A percentile compares a stretch with the other conserved stretches of the same genome.
Conservation (phyloP, 1,140 invertebrate genomes). For the Apis dorsata region DNA sequence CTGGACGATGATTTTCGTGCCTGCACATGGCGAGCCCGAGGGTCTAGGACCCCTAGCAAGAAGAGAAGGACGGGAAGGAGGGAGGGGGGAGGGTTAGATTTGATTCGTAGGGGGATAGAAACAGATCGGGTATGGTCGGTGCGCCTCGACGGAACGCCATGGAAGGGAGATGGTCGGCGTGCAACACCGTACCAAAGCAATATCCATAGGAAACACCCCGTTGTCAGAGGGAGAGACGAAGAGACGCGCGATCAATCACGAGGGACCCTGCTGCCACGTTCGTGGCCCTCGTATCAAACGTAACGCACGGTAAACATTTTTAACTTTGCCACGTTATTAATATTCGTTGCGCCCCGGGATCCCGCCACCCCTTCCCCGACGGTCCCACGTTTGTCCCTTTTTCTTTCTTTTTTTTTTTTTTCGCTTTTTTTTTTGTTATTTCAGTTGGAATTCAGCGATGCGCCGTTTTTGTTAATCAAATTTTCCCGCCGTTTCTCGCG, state of each 20-base stretch:
- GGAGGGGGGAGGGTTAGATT: slow-evolving; percentile 38
- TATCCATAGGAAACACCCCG: slow-evolving; percentile 76
- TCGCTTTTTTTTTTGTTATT: slow-evolving; percentile 20
- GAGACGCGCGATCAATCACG: slow-evolving; percentile 79
- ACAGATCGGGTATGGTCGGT: slow-evolving; percentile 63
- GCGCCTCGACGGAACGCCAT: slow-evolving; percentile 57
- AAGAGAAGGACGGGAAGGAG: neutral
- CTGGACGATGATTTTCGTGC: slow-evolving; percentile 51
- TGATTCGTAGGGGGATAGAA: slow-evolving; percentile 59
- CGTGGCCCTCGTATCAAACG: slow-evolving; percentile 78
- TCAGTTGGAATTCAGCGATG: slow-evolving; percentile 34
- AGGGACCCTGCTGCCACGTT: slow-evolving; percentile 76
- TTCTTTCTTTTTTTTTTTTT: neutral
- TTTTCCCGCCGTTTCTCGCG: slow-evolving; percentile 21
- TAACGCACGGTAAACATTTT: slow-evolving; percentile 80
- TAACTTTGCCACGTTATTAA: slow-evolving; percentile 81
- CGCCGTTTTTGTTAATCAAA: slow-evolving; percentile 39
- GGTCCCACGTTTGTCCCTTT: neutral
- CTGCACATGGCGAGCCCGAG: slow-evolving; percentile 37
- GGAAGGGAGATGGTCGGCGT: slow-evolving; percentile 53
- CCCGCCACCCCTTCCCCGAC: slow-evolving; percentile 11
- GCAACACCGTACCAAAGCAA: slow-evolving; percentile 72
- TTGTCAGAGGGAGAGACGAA: slow-evolving; percentile 73
- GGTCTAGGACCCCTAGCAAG: neutral
- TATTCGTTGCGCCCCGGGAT: slow-evolving; percentile 76